Conservation (phyloP, 2,797 vertebrate genomes). For the Glossophaga mutica region DNA sequence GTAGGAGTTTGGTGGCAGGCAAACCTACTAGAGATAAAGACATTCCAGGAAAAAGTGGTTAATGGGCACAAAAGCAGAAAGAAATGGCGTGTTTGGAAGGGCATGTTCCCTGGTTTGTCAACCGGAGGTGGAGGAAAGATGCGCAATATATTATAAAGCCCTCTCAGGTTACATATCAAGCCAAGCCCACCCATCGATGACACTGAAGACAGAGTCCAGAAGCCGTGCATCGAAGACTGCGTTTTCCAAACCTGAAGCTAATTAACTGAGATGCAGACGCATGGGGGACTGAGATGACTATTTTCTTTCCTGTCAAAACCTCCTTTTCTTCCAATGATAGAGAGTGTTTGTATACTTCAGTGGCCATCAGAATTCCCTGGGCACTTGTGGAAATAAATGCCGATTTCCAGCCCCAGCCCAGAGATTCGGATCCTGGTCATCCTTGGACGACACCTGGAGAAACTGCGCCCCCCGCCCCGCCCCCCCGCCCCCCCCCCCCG, state of each 20-base stretch:
- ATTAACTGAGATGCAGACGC: not conserved
- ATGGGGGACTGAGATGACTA: rapidly evolving
- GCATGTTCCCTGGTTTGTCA: not conserved
- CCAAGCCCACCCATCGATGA: not conserved
- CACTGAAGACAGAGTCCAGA: not conserved
- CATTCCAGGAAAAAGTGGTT: not conserved
- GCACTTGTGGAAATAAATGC: not conserved
- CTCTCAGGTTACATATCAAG: not conserved
- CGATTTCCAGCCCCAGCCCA: not conserved
- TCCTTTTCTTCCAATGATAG: not conserved
- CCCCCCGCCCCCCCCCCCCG: not conserved
- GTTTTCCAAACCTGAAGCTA: not conserved
- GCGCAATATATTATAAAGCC: not conserved
- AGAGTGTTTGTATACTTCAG: not conserved
- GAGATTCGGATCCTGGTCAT: not conserved
- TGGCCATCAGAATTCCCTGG: not conserved
- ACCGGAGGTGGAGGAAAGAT: not conserved
- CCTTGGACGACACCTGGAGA: not conserved
- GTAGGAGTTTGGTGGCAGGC: not conserved
- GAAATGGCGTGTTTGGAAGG: not conserved
- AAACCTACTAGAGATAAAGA: not conserved
- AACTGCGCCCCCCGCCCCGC: too few species aligned
- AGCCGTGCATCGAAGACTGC: not conserved
- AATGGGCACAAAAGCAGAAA: not conserved
- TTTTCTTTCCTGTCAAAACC: not conserved